A percentile compares a stretch with the other conserved stretches of the same genome.
Evolutionary conservation across 2,888 invertebrate species (phyloP).

Genomic region (Agonopterix alstromeriana): DNA sequence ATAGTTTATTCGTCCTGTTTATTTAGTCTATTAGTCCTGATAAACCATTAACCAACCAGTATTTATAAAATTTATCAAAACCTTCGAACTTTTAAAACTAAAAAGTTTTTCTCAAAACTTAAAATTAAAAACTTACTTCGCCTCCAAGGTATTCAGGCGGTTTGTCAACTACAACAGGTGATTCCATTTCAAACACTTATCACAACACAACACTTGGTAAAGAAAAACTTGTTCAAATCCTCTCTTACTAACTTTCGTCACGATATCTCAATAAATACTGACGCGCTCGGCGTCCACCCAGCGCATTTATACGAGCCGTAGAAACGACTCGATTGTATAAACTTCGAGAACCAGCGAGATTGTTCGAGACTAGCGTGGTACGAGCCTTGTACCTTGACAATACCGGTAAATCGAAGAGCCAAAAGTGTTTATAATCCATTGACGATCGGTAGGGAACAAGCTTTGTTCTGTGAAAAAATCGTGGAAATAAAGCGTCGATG

Average conservation of each 20-base stretch:
- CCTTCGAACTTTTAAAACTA: not conserved
- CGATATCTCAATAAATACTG: conserved; percentile 54
- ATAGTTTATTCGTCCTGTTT: too few species aligned
- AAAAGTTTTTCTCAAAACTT: conserved; percentile 1
- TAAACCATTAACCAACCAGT: too few species aligned
- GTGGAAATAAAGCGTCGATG: too few species aligned
- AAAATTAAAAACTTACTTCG: conserved; percentile 57
- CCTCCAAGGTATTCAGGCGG: conserved; percentile 75
- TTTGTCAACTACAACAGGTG: conserved; percentile 78
- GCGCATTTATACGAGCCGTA: conserved; percentile 49
- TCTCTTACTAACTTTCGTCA: conserved; percentile 26
- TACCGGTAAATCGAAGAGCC: too few species aligned
- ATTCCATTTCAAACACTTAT: conserved; percentile 67
- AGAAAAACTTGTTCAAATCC: conserved; percentile 26
- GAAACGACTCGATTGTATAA: conserved; percentile 15
- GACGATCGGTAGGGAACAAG: too few species aligned
- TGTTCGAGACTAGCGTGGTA: conserved; percentile 25
- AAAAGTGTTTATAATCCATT: too few species aligned
- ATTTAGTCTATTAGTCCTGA: too few species aligned
- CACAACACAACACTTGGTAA: conserved; percentile 39
- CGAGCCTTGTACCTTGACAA: conserved; percentile 1
- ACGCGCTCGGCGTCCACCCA: conserved; percentile 20
- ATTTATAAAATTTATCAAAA: not conserved
- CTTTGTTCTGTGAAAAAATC: too few species aligned
- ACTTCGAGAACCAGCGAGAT: conserved; percentile 24